Percentiles rank a stretch among this genome's conserved stretches.
These are phyloP conservation scores for Antigone vipio DNA, from an alignment of 2,113 vertebrate genomes.

Conservation along the genomic window DNA sequence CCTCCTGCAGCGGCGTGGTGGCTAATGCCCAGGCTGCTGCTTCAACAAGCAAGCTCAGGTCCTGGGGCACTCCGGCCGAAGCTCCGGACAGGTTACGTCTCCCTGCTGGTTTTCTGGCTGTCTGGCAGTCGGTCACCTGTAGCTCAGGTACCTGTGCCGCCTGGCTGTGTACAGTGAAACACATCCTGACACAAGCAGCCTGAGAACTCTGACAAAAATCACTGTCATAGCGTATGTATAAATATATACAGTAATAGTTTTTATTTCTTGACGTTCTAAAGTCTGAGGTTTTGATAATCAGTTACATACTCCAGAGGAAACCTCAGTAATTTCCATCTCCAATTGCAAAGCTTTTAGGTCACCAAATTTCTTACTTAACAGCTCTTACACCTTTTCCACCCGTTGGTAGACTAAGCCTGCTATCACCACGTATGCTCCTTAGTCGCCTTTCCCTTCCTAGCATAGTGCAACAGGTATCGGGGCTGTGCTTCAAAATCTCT, in stretches of 20 bases:
- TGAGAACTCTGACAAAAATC: neutral
- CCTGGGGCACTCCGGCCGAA: neutral
- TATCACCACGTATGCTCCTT: too few relatives aligned
- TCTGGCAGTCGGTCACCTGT: too few relatives aligned
- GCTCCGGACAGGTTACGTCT: neutral
- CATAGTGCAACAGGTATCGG: neutral
- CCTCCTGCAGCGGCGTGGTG: neutral
- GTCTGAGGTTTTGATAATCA: neutral
- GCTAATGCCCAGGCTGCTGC: neutral
- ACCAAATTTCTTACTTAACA: neutral
- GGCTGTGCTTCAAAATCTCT: neutral
- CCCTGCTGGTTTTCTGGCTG: neutral
- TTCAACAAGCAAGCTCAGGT: neutral
- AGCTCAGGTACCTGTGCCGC: neutral
- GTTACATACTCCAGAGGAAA: neutral
- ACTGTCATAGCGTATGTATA: rapidly evolving
- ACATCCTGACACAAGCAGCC: neutral
- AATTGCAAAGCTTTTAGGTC: neutral
- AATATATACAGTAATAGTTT: neutral
- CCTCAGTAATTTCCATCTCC: neutral
- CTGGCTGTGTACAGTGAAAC: neutral
- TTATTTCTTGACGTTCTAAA: neutral
- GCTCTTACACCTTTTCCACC: neutral
- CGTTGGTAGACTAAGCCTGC: too few relatives aligned
- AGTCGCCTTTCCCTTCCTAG: neutral